Percentiles rank a stretch among this genome's conserved stretches.
phyloP scores from a whole-genome alignment of 1,140 invertebrate genomes.

The Drosophila chauvacae region DNA sequence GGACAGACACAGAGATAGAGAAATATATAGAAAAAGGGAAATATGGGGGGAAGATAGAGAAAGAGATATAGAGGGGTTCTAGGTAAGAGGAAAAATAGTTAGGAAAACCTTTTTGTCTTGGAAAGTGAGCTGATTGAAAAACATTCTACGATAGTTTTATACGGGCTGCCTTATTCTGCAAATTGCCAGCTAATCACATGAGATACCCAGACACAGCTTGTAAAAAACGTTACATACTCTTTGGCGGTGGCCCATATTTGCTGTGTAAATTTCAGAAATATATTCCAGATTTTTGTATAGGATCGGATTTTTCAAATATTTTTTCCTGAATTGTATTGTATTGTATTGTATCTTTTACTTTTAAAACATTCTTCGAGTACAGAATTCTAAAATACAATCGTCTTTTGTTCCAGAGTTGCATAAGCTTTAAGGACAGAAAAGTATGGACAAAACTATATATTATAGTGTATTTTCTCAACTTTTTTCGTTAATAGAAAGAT shows the following conservation, averaged over 20 bases:
- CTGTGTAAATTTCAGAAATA: neutral
- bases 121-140: conserved; percentile 20
- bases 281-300: no score
- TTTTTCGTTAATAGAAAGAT: neutral
- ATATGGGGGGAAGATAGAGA: conserved; percentile 13
- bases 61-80: conserved; percentile 12
- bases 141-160: neutral
- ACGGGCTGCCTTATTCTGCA: neutral
- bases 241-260: neutral
- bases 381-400: no score
- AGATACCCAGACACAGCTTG: neutral
- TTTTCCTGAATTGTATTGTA: neutral
- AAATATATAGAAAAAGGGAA: conserved; percentile 21
- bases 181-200: neutral
- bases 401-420: no score
- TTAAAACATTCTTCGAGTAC: neutral
- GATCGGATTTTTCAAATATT: neutral
- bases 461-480: neutral
- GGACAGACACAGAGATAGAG: conserved; percentile 24
- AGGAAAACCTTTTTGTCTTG: neutral
- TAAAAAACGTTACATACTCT: neutral
- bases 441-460: no score
- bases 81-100: conserved; percentile 18
- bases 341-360: neutral
- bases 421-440: no score